Percentiles rank a stretch among this genome's conserved stretches.
Evolutionary conservation across 1,140 invertebrate species (phyloP).

Genomic region (Pseudomyrmex cubaensis): DNA sequence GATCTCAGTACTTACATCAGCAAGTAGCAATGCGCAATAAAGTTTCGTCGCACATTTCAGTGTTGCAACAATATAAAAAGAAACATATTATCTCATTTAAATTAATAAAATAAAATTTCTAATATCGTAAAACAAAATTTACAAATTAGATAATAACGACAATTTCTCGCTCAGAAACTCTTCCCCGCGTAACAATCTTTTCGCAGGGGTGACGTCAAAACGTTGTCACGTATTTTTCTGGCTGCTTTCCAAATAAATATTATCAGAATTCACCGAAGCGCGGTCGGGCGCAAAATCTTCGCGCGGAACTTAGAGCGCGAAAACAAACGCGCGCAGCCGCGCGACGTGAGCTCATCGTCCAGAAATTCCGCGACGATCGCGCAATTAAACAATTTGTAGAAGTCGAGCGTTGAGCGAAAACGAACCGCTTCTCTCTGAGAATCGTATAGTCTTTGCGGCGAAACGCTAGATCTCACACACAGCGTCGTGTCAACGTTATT

Average conservation of each 20-base stretch:
- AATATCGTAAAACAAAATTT: neutral
- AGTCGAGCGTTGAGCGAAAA: slow-evolving; percentile 28
- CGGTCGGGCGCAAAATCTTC: slow-evolving; percentile 20
- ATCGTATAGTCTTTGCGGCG: slow-evolving; percentile 61
- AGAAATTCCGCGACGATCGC: slow-evolving; percentile 67
- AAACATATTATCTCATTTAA: too few relatives aligned
- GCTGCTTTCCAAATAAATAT: slow-evolving; percentile 33
- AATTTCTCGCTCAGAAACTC: neutral
- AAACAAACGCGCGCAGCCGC: slow-evolving; percentile 40
- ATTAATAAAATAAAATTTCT: neutral
- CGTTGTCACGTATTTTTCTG: neutral
- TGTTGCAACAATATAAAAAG: too few relatives aligned
- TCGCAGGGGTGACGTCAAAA: neutral
- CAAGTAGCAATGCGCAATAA: neutral
- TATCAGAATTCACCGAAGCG: slow-evolving; percentile 18
- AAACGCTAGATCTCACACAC: slow-evolving; percentile 38
- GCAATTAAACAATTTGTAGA: slow-evolving; percentile 77
- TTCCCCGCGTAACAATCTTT: neutral
- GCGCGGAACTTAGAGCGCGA: slow-evolving; percentile 50
- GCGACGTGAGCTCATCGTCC: slow-evolving; percentile 71
- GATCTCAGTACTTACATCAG: slow-evolving; percentile 2
- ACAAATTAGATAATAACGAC: neutral
- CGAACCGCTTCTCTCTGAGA: slow-evolving; percentile 67
- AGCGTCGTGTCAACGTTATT: slow-evolving; percentile 11
- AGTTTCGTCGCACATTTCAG: too few relatives aligned